phyloP scores from a whole-genome alignment of 2,797 vertebrate species.

The Sebastes vulpes region DNA sequence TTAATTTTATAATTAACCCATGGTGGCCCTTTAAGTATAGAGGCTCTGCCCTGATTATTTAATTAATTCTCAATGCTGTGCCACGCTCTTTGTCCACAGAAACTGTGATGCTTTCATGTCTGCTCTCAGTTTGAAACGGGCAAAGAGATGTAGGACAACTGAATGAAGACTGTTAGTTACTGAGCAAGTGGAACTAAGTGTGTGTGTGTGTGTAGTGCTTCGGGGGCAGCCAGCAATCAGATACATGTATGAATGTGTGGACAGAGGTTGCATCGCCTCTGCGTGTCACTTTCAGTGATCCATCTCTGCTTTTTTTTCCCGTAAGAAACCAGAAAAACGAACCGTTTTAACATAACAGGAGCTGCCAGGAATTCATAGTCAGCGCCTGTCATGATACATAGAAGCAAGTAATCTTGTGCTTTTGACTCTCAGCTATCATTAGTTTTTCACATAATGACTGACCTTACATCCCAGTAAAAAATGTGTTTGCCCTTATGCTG shows the following conservation, averaged over 20 bases:
- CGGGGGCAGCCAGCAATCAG: neutral
- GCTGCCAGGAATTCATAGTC: no score
- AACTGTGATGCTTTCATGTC: slow-evolving; percentile 7
- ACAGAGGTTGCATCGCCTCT: neutral
- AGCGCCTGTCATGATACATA: no score
- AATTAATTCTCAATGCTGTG: slow-evolving; percentile 20
- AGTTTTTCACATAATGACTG: neutral
- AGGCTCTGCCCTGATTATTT: slow-evolving; percentile 31
- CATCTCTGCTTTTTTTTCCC: neutral
- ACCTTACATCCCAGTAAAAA: neutral
- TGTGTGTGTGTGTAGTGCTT: neutral
- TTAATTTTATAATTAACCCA: slow-evolving; percentile 55
- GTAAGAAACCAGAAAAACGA: neutral
- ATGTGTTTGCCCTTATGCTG: neutral
- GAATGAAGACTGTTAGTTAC: slow-evolving; percentile 1
- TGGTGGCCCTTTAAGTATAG: neutral
- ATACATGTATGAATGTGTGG: neutral
- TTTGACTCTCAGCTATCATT: neutral
- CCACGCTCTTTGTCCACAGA: neutral
- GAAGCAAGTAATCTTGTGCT: neutral
- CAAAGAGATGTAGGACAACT: neutral
- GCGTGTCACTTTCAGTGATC: neutral
- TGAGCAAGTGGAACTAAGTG: neutral
- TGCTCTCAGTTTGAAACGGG: neutral
- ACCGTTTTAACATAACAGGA: neutral